Evolutionary conservation across 2,888 invertebrate species (phyloP).

Genomic region (Temnothorax rugatulus): DNA sequence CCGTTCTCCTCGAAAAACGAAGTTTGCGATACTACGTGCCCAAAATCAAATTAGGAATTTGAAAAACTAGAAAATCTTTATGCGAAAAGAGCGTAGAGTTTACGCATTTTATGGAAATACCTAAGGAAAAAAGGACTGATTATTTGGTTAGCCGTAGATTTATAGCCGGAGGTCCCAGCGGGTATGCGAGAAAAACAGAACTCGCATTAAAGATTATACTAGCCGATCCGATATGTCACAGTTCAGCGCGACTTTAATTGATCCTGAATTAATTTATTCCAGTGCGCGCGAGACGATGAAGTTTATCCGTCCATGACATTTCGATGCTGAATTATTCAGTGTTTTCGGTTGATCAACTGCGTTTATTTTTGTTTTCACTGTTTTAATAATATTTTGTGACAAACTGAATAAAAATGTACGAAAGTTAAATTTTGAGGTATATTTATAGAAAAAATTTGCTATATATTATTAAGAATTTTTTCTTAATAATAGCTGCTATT

Average conservation of each 20-base stretch:
- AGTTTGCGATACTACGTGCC: not conserved
- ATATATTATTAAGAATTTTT: too few relatives aligned
- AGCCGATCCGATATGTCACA: slow-evolving; percentile 2
- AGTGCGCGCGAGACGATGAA: slow-evolving; percentile 53
- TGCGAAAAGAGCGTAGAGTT: not conserved
- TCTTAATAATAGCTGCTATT: too few relatives aligned
- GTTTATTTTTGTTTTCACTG: slow-evolving; percentile 46
- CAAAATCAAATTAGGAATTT: not conserved
- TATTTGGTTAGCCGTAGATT: slow-evolving; percentile 22
- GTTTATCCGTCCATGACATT: slow-evolving; percentile 64
- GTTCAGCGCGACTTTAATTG: slow-evolving; percentile 64
- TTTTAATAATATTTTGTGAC: too few relatives aligned
- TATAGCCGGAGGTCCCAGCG: slow-evolving; percentile 12
- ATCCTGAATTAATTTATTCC: slow-evolving; percentile 72
- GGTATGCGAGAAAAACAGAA: slow-evolving; percentile 27
- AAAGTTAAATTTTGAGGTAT: too few relatives aligned
- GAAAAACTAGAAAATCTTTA: not conserved
- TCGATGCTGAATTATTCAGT: slow-evolving; percentile 66
- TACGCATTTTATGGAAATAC: not conserved
- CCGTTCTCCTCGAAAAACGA: not conserved
- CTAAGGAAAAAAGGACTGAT: not conserved
- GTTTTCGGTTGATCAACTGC: slow-evolving; percentile 47
- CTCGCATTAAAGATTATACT: slow-evolving; percentile 29
- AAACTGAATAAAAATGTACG: too few relatives aligned
- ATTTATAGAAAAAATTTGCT: too few relatives aligned